These are phyloP conservation scores for Notodonta ziczac DNA, from an alignment of 2,888 invertebrate species.

Conservation along the genomic window DNA sequence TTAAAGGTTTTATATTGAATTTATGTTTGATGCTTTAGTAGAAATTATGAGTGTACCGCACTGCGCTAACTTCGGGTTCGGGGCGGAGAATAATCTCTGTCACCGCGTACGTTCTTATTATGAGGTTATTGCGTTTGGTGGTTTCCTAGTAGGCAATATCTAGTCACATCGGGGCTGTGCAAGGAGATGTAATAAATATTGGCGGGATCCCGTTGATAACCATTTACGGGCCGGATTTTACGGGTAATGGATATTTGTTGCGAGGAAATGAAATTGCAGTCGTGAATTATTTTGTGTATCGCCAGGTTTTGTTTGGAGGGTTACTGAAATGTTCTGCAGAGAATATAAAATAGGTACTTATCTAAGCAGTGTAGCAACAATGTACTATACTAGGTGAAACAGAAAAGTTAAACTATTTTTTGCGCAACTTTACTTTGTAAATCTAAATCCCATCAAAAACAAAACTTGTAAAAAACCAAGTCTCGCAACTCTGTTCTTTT, in stretches of 20 bases:
- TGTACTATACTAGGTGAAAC: no score
- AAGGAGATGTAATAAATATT: constrained; percentile 25
- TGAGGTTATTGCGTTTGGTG: constrained; percentile 49
- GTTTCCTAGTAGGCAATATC: constrained; percentile 37
- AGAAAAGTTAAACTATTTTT: no score
- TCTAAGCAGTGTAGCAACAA: no score
- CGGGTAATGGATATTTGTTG: constrained; percentile 7
- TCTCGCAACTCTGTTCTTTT: no score
- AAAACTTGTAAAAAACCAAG: no score
- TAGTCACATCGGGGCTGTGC: constrained; percentile 25
- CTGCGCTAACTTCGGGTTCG: constrained; percentile 56
- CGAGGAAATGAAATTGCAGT: constrained; percentile 2
- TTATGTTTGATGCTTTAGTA: constrained; percentile 64
- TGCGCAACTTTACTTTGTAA: no score
- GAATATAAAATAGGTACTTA: no score
- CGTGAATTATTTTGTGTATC: constrained; percentile 1
- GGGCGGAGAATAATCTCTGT: constrained; percentile 66
- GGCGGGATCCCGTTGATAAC: constrained; percentile 23
- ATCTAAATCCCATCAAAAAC: no score
- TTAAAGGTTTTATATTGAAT: constrained; percentile 62
- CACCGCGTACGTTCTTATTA: constrained; percentile 68
- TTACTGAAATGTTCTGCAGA: no score
- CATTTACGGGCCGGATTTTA: constrained; percentile 19
- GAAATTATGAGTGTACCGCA: constrained; percentile 66
- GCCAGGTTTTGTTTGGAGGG: neutral